phyloP scores from a whole-genome alignment of 2,888 invertebrate species.

The Lydus trimaculatus region DNA sequence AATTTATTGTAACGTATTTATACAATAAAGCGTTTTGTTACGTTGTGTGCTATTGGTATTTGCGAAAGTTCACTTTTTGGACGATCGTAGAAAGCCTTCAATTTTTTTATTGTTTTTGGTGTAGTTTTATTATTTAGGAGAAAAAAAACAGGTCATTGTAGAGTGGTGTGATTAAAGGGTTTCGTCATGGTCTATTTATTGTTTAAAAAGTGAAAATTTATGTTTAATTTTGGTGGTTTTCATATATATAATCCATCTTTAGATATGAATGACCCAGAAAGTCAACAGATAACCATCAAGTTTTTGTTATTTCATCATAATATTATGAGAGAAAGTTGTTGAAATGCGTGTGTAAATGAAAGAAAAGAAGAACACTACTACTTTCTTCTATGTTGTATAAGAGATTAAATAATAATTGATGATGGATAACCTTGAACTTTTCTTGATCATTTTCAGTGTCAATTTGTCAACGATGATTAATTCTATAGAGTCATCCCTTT shows the following conservation, averaged over 20 bases:
- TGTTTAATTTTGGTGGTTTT: neutral
- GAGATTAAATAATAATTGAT: neutral
- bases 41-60: neutral
- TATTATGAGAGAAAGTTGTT: neutral
- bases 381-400: neutral
- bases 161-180: constrained; percentile 6
- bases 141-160: constrained; percentile 18
- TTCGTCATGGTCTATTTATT: constrained; percentile 40
- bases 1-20: neutral
- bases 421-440: neutral
- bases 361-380: neutral
- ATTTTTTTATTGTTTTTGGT: no score
- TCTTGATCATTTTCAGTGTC: neutral
- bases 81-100: neutral
- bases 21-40: neutral
- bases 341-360: no score
- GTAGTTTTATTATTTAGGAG: no score
- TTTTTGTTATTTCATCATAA: neutral
- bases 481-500: no score
- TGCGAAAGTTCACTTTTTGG: constrained; percentile 9
- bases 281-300: neutral
- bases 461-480: neutral
- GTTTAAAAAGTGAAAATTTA: constrained; percentile 22
- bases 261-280: neutral
- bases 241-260: neutral